Percentiles rank a stretch among this genome's conserved stretches.
phyloP scores from a whole-genome alignment of 2,113 vertebrate genomes.

The Pyxicephalus adspersus region DNA sequence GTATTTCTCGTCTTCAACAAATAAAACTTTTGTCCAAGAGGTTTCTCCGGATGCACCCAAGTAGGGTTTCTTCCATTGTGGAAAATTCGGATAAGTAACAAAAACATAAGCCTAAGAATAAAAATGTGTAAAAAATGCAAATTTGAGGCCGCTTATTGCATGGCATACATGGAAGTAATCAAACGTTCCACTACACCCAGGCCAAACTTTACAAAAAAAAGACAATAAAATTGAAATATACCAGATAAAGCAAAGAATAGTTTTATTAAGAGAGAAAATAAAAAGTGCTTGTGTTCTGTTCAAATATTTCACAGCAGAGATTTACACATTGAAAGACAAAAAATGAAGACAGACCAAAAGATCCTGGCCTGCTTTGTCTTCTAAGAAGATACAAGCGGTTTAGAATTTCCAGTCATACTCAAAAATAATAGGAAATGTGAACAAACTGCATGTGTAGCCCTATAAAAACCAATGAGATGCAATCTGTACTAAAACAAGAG shows the following conservation, averaged over 20 bases:
- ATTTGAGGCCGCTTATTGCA: constrained; percentile 47
- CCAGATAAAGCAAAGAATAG: constrained; percentile 53
- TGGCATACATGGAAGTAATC: constrained; percentile 52
- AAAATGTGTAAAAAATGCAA: constrained; percentile 55
- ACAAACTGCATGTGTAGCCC: too few species aligned
- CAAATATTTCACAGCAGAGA: constrained; percentile 44
- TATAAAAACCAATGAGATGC: too few species aligned
- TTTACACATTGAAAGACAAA: constrained; percentile 32
- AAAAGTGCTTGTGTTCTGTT: constrained; percentile 46
- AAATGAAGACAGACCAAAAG: constrained; percentile 28
- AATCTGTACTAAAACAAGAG: too few species aligned
- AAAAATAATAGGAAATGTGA: too few species aligned
- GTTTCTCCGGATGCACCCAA: constrained; percentile 16
- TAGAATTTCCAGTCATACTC: too few species aligned
- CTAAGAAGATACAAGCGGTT: not conserved
- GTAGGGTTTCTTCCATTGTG: constrained; percentile 43
- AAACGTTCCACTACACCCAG: constrained; percentile 46
- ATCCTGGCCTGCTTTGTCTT: constrained; percentile 3
- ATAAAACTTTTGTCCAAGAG: constrained; percentile 5
- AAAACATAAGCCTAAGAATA: constrained; percentile 42
- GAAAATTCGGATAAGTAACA: constrained; percentile 51
- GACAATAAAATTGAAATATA: constrained; percentile 57
- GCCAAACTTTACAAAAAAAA: constrained; percentile 53
- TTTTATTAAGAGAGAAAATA: constrained; percentile 55
- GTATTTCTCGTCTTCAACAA: not conserved